Evolutionary conservation across 1,140 invertebrate species (phyloP), one percentile per base, ranked within the genome.

Genomic region (Calliphora vicina): DNA sequence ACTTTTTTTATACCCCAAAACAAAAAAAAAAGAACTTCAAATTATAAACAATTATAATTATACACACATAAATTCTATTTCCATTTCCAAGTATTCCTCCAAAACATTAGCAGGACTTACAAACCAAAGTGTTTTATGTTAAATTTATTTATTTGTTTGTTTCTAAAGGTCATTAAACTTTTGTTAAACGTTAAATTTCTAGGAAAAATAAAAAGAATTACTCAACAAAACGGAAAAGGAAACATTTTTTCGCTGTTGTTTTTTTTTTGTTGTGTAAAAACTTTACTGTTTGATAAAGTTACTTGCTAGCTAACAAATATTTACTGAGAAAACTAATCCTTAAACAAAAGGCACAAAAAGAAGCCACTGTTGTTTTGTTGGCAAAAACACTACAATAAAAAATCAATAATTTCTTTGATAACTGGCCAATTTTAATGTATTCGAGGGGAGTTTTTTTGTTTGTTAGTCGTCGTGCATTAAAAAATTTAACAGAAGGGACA

Each of bases 321-420:
- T 50, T 17, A 50, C 12, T 17, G 17, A 50, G 45, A 50, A 13
- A 10, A 50, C 12, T 50, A 50, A 50, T 50, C 45, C 13, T 50
- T 50, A 50, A 50, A 50, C 12, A n/a, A 13, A n/a, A 50, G 15
- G 15, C 12, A 50, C 12, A 50, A 45, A 12, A 45, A 45, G 2
- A 45, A 13, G 42, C 42, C 5, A 43, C n/a, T 43, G 42, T 43
- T 43, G 42, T 43, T 43, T 61, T 61, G 50, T 61, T 61, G 50
- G 50, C 50, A 67, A 25, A 57, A 57, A 57, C 50, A 57, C 15
- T 6, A 57, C 20, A 67, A 67, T 23, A 67, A 67, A 17, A 23
- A 67, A 67, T 67, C 61, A 67, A 67, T 67, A 67, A 20, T 67
- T 67, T 67, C 61, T 67, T 67, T 67, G 61, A 67, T 67, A 67